phyloP scores from a whole-genome alignment of 1,140 invertebrate species.

The Drusus annulatus region DNA sequence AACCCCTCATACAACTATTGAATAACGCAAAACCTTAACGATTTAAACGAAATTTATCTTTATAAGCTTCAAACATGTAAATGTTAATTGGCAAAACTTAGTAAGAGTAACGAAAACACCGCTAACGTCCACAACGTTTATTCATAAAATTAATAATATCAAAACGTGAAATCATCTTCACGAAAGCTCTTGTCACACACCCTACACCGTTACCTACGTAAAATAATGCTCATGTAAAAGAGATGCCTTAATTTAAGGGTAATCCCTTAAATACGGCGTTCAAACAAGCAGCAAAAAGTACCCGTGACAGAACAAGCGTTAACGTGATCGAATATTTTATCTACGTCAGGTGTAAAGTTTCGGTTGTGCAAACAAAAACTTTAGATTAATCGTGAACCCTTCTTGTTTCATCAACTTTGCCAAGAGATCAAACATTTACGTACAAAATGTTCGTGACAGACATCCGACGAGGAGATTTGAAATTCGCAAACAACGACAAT shows the following conservation, averaged over 20 bases:
- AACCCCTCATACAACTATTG: too few relatives aligned
- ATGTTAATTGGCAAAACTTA: too few relatives aligned
- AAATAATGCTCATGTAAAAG: too few relatives aligned
- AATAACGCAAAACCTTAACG: too few relatives aligned
- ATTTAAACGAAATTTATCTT: too few relatives aligned
- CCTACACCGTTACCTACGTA: neutral
- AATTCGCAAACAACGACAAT: constrained; percentile 33
- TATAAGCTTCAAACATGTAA: too few relatives aligned
- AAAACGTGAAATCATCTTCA: neutral
- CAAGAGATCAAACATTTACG: constrained; percentile 32
- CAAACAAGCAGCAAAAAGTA: neutral
- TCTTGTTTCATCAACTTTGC: constrained; percentile 33
- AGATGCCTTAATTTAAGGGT: too few relatives aligned
- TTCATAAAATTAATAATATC: neutral
- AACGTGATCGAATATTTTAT: constrained; percentile 30
- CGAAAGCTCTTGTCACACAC: neutral
- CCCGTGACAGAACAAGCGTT: constrained; percentile 2
- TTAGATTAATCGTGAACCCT: constrained; percentile 32
- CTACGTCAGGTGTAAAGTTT: constrained; percentile 26
- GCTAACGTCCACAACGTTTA: neutral
- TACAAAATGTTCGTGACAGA: constrained; percentile 35
- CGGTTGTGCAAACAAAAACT: constrained; percentile 28
- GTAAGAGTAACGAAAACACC: too few relatives aligned
- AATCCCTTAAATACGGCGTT: neutral
- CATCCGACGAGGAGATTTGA: constrained; percentile 3